Evolutionary conservation across 2,113 vertebrate species (phyloP), one percentile per base, ranked within the genome.

Genomic region (Leucosticte australis): DNA sequence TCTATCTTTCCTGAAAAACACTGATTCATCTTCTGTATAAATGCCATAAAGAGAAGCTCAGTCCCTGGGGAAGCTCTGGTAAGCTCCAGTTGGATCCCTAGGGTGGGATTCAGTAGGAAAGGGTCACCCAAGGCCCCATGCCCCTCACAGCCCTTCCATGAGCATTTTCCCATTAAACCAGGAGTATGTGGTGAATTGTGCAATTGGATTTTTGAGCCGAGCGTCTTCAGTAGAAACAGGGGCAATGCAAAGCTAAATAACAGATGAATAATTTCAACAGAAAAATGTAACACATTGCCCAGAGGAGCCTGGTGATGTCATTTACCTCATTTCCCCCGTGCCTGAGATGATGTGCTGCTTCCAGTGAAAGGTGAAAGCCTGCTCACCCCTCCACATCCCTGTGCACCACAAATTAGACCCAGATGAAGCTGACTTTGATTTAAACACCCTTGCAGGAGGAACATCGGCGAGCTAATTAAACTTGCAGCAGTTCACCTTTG

Each of bases 401-500:
- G 31, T 8, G 30, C 73, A 1, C 46, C 19, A 13, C 77, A 84
- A 64, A 96, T 90, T 30, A 81, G 65, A 84, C 46, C 83, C 90
- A 73, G 80, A 83, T 69, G 73, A 93, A 64, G 60, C 76, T 71
- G 95, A 64, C 89, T 95, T 95, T 96, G 92, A 95, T 90, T 96
- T 94, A 94, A 94, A 89, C 86, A 90, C 75, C 82, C 92, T 90
- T 94, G 93, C 73, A 84, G 83, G 1, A 56, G 62, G 92, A 93
- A 92, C 64, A 74, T 56, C 6, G 5, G 56, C 0, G 2, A 95
- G 92, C 93, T 97, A 90, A 96, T 97, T 96, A 95, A 92, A 96
- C 93, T 87, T 97, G 21, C 90, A 93, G 93, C 94, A 90, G 68
- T 60, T 95, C 95, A 97, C 94, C 95, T 97, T 83, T 90, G 91